These are phyloP conservation scores for Pseudocheirus occidentalis DNA, from an alignment of 2,797 vertebrate species.

Conservation along the genomic window DNA sequence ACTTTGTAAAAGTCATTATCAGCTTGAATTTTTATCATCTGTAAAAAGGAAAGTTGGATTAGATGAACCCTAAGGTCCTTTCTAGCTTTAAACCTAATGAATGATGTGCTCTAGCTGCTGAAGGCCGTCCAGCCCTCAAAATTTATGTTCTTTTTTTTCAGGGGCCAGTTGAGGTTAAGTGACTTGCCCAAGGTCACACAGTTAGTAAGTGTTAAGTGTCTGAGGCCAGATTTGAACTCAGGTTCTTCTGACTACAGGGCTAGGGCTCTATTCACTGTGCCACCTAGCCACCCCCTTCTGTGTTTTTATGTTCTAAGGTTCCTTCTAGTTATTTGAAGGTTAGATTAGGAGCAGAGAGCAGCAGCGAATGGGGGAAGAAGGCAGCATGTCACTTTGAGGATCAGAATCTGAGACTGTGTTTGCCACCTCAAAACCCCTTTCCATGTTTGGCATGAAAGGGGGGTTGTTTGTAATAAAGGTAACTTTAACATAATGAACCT, in stretches of 20 bases:
- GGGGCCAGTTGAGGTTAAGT: no score
- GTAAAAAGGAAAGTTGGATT: neutral
- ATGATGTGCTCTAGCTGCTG: neutral
- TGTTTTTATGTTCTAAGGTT: neutral
- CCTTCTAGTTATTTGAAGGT: neutral
- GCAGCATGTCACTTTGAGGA: conserved; percentile 37
- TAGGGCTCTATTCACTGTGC: no score
- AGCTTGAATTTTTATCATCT: neutral
- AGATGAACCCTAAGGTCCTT: neutral
- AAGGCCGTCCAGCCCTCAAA: neutral
- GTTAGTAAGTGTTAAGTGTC: no score
- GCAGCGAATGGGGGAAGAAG: neutral
- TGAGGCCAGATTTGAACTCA: no score
- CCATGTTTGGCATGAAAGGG: conserved; percentile 33
- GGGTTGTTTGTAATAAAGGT: conserved; percentile 27
- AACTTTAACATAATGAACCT: conserved; percentile 30
- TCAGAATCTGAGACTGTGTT: conserved; percentile 19
- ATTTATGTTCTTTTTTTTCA: neutral
- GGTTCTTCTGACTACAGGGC: no score
- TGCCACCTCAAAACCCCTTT: neutral
- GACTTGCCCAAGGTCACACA: no score
- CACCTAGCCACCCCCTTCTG: neutral
- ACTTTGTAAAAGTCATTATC: neutral
- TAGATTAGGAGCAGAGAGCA: neutral
- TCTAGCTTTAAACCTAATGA: neutral